phyloP scores from a whole-genome alignment of 2,888 invertebrate species.

The Meta bourneti region DNA sequence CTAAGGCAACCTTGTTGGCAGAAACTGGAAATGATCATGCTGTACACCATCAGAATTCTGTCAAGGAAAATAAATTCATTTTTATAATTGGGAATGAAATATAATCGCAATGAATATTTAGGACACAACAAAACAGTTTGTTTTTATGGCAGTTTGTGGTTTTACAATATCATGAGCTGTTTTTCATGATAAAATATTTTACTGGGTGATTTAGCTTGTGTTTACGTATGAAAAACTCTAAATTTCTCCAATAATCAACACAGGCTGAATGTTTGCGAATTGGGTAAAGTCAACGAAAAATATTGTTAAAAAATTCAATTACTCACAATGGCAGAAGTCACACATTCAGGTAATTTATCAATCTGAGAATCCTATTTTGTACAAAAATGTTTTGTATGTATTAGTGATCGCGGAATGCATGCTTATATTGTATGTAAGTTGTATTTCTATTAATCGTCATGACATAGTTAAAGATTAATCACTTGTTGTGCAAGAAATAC shows the following conservation, averaged over 20 bases:
- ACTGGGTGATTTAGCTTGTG: neutral
- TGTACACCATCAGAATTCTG: slow-evolving; percentile 55
- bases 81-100: slow-evolving; percentile 16
- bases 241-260: neutral
- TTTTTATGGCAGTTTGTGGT: neutral
- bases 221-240: slow-evolving; percentile 28
- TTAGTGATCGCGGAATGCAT: neutral
- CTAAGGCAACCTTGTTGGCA: slow-evolving; percentile 53
- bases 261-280: slow-evolving; percentile 36
- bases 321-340: slow-evolving; percentile 70
- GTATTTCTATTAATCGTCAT: neutral
- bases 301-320: neutral
- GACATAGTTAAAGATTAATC: too few relatives aligned
- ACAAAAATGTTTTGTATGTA: neutral
- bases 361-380: neutral
- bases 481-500: too few relatives aligned
- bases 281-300: slow-evolving; percentile 2
- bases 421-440: neutral
- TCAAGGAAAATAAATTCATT: slow-evolving; percentile 39
- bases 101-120: slow-evolving; percentile 26
- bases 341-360: slow-evolving; percentile 71
- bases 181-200: slow-evolving; percentile 10
- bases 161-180: neutral
- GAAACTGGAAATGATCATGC: slow-evolving; percentile 42
- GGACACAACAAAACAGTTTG: slow-evolving; percentile 8